A percentile compares a stretch with the other conserved stretches of the same genome.
Conservation (phyloP, 2,888 invertebrate species). For the Acleris laterana region DNA sequence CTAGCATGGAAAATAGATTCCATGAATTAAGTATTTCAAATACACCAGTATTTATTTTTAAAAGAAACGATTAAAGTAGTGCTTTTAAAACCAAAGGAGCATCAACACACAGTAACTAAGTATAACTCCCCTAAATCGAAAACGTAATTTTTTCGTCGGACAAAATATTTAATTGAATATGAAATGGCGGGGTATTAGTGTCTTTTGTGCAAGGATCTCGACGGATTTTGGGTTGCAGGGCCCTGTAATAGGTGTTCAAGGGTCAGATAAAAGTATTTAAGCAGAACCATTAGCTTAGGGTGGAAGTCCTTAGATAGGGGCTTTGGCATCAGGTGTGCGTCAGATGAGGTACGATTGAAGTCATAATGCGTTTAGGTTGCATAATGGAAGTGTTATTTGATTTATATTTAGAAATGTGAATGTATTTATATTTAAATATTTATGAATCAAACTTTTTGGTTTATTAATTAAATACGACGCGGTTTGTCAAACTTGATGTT, state of each 20-base stretch:
- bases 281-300: constrained; percentile 62
- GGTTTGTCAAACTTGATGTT: no score
- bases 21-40: no score
- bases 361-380: constrained; percentile 30
- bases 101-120: constrained; percentile 49
- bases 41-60: no score
- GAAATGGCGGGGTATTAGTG: constrained; percentile 84
- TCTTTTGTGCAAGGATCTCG: constrained; percentile 80
- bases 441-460: background rate
- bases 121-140: constrained; percentile 62
- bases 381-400: constrained; percentile 29
- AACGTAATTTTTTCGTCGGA: constrained; percentile 85
- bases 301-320: constrained; percentile 39
- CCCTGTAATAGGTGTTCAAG: constrained; percentile 69
- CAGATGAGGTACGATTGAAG: constrained; percentile 55
- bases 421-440: background rate
- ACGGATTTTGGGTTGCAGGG: constrained; percentile 66
- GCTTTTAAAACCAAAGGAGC: no score
- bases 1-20: no score
- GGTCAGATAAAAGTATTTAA: constrained; percentile 77
- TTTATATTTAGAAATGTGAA: constrained; percentile 8
- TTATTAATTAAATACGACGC: no score
- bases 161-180: constrained; percentile 89
- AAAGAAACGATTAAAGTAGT: no score
- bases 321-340: constrained; percentile 31